These are phyloP conservation scores for Cryptocephalus primarius DNA, from an alignment of 2,888 invertebrate species.

Conservation along the genomic window DNA sequence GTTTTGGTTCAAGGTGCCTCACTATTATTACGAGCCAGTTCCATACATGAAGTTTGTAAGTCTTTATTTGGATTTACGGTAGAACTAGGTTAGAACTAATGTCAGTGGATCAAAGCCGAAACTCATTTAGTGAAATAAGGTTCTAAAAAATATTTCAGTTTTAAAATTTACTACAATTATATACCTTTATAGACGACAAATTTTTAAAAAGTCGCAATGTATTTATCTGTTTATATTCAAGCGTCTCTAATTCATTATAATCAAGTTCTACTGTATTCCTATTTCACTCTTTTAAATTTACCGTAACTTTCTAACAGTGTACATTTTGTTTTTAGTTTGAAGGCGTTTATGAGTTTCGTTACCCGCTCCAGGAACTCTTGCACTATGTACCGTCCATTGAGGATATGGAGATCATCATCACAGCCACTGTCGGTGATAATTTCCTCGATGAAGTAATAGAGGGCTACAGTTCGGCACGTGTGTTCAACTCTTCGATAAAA, in stretches of 20 bases:
- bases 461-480: slow-evolving; percentile 77
- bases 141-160: too few species aligned
- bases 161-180: too few species aligned
- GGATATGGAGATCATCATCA: slow-evolving; percentile 71
- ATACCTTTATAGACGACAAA: too few species aligned
- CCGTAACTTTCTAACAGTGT: neutral
- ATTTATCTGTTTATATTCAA: too few species aligned
- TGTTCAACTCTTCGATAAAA: slow-evolving; percentile 77
- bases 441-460: slow-evolving; percentile 76
- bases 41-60: slow-evolving; percentile 66
- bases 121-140: too few species aligned
- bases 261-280: too few species aligned
- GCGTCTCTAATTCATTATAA: too few species aligned
- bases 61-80: slow-evolving; percentile 13
- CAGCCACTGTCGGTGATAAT: slow-evolving; percentile 78
- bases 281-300: too few species aligned
- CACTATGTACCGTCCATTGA: slow-evolving; percentile 55
- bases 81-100: neutral
- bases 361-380: slow-evolving; percentile 70
- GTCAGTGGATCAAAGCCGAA: too few species aligned
- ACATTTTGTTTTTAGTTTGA: slow-evolving; percentile 52
- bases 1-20: slow-evolving; percentile 64
- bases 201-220: too few species aligned
- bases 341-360: slow-evolving; percentile 78
- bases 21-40: slow-evolving; percentile 46